These are phyloP conservation scores for Oreohelix idahoensis DNA, from an alignment of 1,140 invertebrate genomes.

Conservation along the genomic window DNA sequence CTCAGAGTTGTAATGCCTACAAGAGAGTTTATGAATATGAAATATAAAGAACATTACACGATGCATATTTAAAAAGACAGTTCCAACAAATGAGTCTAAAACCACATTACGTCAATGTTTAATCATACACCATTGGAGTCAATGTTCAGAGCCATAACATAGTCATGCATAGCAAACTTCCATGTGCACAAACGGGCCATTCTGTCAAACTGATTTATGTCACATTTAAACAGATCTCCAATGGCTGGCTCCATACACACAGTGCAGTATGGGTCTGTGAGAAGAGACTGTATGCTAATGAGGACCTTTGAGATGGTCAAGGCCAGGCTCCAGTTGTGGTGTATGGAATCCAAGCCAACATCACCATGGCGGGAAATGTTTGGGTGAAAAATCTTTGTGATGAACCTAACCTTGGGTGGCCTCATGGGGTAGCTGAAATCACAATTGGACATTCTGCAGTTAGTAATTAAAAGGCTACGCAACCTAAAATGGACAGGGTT, in stretches of 20 bases:
- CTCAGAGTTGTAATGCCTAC: too few relatives aligned
- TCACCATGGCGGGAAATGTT: slow-evolving; percentile 97
- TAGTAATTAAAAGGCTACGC: too few relatives aligned
- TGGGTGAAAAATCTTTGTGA: slow-evolving; percentile 89
- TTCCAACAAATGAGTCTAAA: too few relatives aligned
- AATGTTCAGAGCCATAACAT: slow-evolving; percentile 64
- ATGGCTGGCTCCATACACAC: slow-evolving; percentile 93
- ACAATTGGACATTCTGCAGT: not conserved
- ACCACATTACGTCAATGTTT: too few relatives aligned
- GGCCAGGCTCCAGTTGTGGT: slow-evolving; percentile 95
- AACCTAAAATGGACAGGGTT: too few relatives aligned
- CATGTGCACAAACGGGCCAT: slow-evolving; percentile 91
- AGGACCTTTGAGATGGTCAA: slow-evolving; percentile 87
- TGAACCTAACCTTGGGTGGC: slow-evolving; percentile 84
- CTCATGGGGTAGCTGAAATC: slow-evolving; percentile 87
- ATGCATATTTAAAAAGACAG: too few relatives aligned
- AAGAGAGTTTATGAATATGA: too few relatives aligned
- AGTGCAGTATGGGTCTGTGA: slow-evolving; percentile 93
- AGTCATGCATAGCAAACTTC: slow-evolving; percentile 92
- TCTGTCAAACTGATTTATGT: slow-evolving; percentile 84
- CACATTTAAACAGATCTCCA: slow-evolving; percentile 84
- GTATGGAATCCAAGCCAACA: slow-evolving; percentile 94
- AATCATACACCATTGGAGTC: slow-evolving; percentile 59
- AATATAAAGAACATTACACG: too few relatives aligned
- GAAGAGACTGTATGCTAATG: slow-evolving; percentile 82